These are phyloP conservation scores for Porites evermanni DNA, from an alignment of 92 coral and sea anemone genomes.

Conservation along the genomic window DNA sequence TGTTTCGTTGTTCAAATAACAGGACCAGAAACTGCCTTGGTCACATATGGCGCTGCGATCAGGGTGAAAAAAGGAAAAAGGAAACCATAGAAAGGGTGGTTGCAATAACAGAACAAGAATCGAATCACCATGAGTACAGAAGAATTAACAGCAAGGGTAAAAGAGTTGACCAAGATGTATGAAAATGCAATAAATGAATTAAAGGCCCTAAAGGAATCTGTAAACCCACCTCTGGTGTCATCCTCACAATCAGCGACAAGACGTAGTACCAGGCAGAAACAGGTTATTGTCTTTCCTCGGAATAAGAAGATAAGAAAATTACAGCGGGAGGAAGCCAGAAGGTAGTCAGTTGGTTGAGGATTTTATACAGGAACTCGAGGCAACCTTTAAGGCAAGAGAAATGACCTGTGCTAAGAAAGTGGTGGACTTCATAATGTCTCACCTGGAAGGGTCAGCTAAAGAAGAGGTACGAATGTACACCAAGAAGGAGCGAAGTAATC, in stretches of 20 bases:
- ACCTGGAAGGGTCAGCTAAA: conserved; percentile 34
- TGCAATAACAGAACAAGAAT: conserved; percentile 19
- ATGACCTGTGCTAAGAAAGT: conserved; percentile 13
- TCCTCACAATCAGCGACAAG: conserved; percentile 4
- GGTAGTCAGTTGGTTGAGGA: conserved; percentile 8
- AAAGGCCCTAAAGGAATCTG: conserved; percentile 25
- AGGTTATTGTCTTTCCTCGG: conserved; percentile 25
- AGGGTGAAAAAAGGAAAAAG: conserved; percentile 19
- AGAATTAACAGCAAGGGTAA: not conserved
- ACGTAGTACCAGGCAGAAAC: not conserved
- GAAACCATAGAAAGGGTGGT: conserved; percentile 27
- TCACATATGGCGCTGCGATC: conserved; percentile 41
- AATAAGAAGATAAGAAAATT: conserved; percentile 4
- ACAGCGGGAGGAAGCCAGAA: conserved; percentile 19
- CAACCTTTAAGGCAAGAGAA: conserved; percentile 8
- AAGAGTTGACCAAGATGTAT: conserved; percentile 26
- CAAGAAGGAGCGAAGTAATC: conserved; percentile 14
- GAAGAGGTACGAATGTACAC: conserved; percentile 15
- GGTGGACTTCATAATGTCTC: conserved; percentile 27
- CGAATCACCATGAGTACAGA: conserved; percentile 24
- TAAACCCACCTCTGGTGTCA: not conserved
- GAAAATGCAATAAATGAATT: too few relatives aligned
- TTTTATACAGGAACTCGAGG: conserved; percentile 13
- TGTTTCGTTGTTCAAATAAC: not conserved
- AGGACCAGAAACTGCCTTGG: conserved; percentile 12